Conservation (phyloP, 1,140 invertebrate genomes). For the Teleogryllus occipitalis region DNA sequence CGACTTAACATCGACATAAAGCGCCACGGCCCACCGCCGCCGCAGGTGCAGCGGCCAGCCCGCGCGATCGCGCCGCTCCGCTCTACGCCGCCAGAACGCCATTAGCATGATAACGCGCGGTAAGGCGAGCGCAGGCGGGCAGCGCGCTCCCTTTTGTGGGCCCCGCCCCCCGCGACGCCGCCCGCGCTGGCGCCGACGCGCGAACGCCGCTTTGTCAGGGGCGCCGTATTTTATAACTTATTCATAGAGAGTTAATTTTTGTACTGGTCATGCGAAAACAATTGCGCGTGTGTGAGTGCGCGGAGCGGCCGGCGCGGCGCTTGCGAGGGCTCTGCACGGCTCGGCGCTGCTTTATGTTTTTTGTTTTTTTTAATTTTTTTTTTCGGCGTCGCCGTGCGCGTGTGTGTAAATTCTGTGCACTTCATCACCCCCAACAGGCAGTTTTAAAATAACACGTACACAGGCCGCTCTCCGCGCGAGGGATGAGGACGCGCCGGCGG, state of each 20-base stretch:
- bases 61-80: background rate
- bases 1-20: background rate
- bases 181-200: too few species aligned
- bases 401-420: too few species aligned
- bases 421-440: too few species aligned
- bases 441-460: too few species aligned
- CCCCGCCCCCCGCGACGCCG: too few species aligned
- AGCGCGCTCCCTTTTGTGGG: background rate
- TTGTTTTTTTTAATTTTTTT: too few species aligned
- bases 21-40: background rate
- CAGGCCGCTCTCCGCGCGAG: too few species aligned
- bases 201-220: background rate
- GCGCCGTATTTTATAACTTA: conserved; percentile 1
- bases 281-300: background rate
- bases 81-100: background rate
- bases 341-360: background rate
- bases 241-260: conserved; percentile 6
- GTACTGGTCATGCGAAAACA: conserved; percentile 3
- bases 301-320: background rate
- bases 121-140: background rate
- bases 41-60: background rate
- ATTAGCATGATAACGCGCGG: background rate
- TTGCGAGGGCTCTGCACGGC: background rate
- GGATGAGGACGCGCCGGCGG: too few species aligned
- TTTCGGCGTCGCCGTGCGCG: too few species aligned